Conservation (phyloP, 2,113 vertebrate species). For the Pseudolaguvia tuberculata region DNA sequence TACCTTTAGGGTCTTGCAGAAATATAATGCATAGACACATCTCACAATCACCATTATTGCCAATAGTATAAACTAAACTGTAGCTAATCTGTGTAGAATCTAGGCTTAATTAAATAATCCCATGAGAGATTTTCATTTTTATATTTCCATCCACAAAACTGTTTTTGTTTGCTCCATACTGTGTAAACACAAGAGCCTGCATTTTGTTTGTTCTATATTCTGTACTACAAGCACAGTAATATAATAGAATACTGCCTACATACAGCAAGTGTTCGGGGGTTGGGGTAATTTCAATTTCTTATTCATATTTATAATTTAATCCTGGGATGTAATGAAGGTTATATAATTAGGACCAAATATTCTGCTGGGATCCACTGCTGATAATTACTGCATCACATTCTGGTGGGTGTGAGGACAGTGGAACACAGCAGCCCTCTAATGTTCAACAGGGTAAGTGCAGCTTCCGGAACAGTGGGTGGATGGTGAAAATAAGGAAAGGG, state of each 20-base stretch:
- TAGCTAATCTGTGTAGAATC: not conserved
- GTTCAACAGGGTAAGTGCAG: constrained; percentile 16
- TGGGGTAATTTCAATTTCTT: not conserved
- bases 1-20: not conserved
- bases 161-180: no score
- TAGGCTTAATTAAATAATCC: no score
- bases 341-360: constrained; percentile 21
- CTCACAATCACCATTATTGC: not conserved
- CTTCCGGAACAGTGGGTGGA: not conserved
- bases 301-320: constrained; percentile 5
- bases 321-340: not conserved
- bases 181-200: not conserved
- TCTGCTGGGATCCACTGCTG: constrained; percentile 12
- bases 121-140: no score
- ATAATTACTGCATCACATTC: constrained; percentile 17
- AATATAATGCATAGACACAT: not conserved
- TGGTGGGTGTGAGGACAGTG: not conserved
- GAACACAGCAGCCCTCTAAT: constrained; percentile 32
- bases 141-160: no score
- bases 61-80: not conserved
- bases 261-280: no score
- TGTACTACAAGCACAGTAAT: not conserved
- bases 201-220: not conserved
- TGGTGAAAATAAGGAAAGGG: no score
- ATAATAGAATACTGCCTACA: not conserved